Conservation (phyloP, 2,113 vertebrate species). For the Plecturocebus donacophilus region DNA sequence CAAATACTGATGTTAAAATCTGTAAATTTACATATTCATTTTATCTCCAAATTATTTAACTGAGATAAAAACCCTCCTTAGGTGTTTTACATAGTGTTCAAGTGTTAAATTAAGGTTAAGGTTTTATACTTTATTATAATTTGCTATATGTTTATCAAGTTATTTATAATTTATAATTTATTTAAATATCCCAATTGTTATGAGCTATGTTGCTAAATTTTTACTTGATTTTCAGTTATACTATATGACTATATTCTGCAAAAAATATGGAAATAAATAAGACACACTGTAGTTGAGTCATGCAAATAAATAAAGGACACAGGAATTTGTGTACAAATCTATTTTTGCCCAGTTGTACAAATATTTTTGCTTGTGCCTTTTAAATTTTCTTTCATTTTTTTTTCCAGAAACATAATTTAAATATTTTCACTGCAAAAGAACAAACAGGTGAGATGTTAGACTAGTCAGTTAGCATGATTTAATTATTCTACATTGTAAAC, state of each 20-base stretch:
- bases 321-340: neutral
- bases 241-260: neutral
- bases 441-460: neutral
- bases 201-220: neutral
- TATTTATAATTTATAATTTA: neutral
- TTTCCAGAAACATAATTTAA: neutral
- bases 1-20: neutral
- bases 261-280: neutral
- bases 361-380: neutral
- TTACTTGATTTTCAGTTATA: neutral
- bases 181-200: neutral
- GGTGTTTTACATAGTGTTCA: neutral
- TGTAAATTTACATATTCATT: slow-evolving; percentile 17
- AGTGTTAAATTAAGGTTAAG: neutral
- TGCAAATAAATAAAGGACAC: neutral
- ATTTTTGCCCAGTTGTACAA: neutral
- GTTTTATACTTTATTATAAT: neutral
- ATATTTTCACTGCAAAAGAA: neutral
- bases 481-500: neutral
- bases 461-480: neutral
- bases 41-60: neutral
- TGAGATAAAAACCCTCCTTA: neutral
- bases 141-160: neutral
- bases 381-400: neutral
- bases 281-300: neutral